Conservation (phyloP, 2,113 vertebrate species). For the Antechinus stuartii region DNA sequence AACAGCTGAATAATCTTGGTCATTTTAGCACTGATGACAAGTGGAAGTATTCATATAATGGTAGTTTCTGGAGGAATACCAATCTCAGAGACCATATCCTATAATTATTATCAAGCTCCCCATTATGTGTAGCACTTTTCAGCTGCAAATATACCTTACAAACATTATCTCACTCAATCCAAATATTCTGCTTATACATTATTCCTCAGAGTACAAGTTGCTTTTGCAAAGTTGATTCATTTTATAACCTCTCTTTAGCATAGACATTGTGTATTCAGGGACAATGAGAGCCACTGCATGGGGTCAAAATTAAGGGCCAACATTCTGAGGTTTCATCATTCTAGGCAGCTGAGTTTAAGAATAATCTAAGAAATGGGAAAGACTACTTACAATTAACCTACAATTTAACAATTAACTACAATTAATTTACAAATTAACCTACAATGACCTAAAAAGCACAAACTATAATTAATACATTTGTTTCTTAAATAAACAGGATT, state of each 20-base stretch:
- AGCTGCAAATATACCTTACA: neutral
- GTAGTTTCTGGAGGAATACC: neutral
- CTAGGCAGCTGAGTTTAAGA: neutral
- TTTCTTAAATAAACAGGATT: neutral
- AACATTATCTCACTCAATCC: neutral
- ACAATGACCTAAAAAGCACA: neutral
- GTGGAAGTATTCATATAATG: neutral
- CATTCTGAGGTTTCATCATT: neutral
- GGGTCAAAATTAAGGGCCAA: constrained; percentile 9
- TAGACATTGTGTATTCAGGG: neutral
- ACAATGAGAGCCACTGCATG: neutral
- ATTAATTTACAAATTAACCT: too few species aligned
- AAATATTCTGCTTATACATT: neutral
- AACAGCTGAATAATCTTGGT: neutral
- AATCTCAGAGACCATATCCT: neutral
- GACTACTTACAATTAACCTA: neutral
- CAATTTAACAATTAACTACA: too few species aligned
- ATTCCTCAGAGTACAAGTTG: neutral
- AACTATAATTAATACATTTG: neutral
- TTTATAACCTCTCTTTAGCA: neutral
- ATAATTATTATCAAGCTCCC: neutral
- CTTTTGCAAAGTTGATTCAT: neutral
- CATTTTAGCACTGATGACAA: neutral
- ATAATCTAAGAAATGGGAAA: neutral
- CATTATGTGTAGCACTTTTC: neutral